These are phyloP conservation scores for Spodoptera frugiperda DNA, from an alignment of 1,140 invertebrate genomes.

Conservation along the genomic window DNA sequence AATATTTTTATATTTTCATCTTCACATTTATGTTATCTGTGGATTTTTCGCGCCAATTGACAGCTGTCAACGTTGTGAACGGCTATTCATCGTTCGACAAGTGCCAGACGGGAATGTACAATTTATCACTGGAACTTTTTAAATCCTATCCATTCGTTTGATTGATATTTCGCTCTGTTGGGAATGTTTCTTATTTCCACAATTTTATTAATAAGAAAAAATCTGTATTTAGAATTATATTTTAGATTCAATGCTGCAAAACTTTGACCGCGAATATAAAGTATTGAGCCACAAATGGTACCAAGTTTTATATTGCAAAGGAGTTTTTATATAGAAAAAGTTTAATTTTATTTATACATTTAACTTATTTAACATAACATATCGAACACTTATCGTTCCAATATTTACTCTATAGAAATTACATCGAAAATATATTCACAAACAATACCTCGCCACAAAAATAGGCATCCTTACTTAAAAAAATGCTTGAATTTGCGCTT, in stretches of 20 bases:
- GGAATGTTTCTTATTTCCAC: conserved; percentile 11
- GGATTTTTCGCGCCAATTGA: background rate
- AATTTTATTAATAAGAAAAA: background rate
- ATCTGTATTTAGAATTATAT: background rate
- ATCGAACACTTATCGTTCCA: too few species aligned
- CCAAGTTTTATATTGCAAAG: too few species aligned
- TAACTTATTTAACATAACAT: too few species aligned
- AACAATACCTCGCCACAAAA: too few species aligned
- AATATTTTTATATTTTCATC: too few species aligned
- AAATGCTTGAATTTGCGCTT: too few species aligned
- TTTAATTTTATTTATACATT: too few species aligned
- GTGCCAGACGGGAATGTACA: conserved; percentile 38
- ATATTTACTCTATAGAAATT: too few species aligned
- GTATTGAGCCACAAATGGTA: too few species aligned
- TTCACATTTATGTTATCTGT: background rate
- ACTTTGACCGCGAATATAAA: background rate
- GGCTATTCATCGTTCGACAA: conserved; percentile 42
- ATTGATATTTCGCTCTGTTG: conserved; percentile 26
- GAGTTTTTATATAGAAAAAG: too few species aligned
- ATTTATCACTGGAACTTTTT: conserved; percentile 49
- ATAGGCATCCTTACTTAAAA: too few species aligned
- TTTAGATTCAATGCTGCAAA: background rate
- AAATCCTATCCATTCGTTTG: conserved; percentile 42
- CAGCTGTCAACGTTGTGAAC: background rate
- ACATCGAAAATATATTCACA: too few species aligned